phyloP scores from a whole-genome alignment of 2,888 invertebrate genomes.

The Drosophila dives region DNA sequence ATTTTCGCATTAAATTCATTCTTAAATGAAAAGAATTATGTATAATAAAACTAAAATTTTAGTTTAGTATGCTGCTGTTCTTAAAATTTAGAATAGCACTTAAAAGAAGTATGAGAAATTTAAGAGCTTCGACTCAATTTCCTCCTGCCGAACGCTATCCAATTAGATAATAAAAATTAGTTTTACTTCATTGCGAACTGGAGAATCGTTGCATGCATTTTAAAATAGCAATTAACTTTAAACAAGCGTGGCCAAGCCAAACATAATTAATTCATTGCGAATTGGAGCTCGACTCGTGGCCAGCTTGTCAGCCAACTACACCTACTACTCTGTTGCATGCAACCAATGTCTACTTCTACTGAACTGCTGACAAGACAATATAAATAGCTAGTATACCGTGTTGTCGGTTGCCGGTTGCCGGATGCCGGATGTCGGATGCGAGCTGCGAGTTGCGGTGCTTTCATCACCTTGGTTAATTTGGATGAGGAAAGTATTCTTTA shows the following conservation, averaged over 20 bases:
- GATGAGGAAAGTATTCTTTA: constrained; percentile 55
- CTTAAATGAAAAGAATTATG: neutral
- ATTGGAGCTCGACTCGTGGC: constrained; percentile 39
- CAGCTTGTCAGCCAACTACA: constrained; percentile 43
- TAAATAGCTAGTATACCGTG: constrained; percentile 40
- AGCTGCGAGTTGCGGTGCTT: constrained; percentile 33
- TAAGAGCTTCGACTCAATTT: neutral
- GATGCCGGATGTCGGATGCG: constrained; percentile 7
- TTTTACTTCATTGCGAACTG: constrained; percentile 23
- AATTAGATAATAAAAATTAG: constrained; percentile 41
- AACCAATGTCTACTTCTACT: constrained; percentile 6
- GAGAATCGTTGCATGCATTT: constrained; percentile 52
- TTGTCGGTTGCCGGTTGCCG: constrained; percentile 11
- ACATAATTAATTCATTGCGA: constrained; percentile 65
- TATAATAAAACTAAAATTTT: neutral
- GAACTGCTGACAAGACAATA: constrained; percentile 43
- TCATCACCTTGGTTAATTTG: constrained; percentile 59
- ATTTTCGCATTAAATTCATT: neutral
- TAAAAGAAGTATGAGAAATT: neutral
- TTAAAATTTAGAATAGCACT: neutral
- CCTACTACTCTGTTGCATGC: constrained; percentile 2
- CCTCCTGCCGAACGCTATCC: constrained; percentile 11
- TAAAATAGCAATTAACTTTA: constrained; percentile 68
- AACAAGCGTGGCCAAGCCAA: constrained; percentile 58
- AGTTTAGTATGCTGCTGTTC: neutral